These are phyloP conservation scores for Sphaeramia orbicularis DNA, from an alignment of 2,797 vertebrate genomes.

Conservation along the genomic window DNA sequence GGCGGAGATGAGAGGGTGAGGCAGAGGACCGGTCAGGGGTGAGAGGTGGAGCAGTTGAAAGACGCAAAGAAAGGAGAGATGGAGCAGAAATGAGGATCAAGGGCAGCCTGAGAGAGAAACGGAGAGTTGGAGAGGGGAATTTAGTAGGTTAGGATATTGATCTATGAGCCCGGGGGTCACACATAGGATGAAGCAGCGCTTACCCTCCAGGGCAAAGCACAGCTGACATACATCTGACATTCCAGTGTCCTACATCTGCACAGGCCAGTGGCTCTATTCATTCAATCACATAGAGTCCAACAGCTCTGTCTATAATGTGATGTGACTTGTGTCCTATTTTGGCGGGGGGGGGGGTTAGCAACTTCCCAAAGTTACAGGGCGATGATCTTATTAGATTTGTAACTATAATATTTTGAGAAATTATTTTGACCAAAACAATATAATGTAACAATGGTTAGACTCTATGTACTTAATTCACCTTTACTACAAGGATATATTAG, in stretches of 20 bases:
- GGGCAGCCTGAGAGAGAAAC: constrained; percentile 13
- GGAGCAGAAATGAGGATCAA: constrained; percentile 50
- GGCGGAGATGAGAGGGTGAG: constrained; percentile 42
- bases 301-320: neutral
- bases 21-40: constrained; percentile 30
- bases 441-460: too few relatives aligned
- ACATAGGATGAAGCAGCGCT: constrained; percentile 23
- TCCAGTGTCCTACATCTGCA: constrained; percentile 21
- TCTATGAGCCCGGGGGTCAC: constrained; percentile 55
- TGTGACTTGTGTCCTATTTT: neutral
- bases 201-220: constrained; percentile 9
- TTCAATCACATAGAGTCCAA: neutral
- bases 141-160: constrained; percentile 47
- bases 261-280: neutral
- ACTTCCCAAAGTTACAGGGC: neutral
- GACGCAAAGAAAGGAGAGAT: constrained; percentile 9
- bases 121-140: constrained; percentile 3
- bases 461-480: too few relatives aligned
- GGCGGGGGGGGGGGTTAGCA: neutral
- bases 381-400: too few relatives aligned
- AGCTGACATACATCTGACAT: constrained; percentile 26
- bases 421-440: too few relatives aligned
- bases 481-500: too few relatives aligned
- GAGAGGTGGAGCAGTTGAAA: constrained; percentile 47
- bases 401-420: too few relatives aligned